phyloP scores from a whole-genome alignment of 2,888 invertebrate genomes.

The Cancer borealis region DNA sequence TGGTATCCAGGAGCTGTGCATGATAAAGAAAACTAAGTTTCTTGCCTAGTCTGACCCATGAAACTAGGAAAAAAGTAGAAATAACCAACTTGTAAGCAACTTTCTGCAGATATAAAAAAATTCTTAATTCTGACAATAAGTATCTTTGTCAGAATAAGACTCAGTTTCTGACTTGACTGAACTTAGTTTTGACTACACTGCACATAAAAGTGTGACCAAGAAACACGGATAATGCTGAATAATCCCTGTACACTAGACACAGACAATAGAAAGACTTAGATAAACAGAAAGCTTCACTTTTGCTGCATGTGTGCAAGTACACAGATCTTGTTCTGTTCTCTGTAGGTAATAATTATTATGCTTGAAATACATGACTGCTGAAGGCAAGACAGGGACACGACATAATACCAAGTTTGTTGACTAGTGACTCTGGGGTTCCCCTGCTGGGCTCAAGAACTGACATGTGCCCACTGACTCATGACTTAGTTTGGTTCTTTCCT shows the following conservation, averaged over 20 bases:
- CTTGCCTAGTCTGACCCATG: neutral
- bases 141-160: neutral
- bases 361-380: slow-evolving; percentile 7
- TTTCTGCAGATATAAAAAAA: neutral
- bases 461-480: slow-evolving; percentile 40
- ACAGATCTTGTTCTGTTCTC: slow-evolving; percentile 24
- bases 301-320: neutral
- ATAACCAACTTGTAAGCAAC: neutral
- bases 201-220: neutral
- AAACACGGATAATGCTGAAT: neutral
- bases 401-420: slow-evolving; percentile 21
- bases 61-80: slow-evolving; percentile 30
- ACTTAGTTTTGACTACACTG: neutral
- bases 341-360: neutral
- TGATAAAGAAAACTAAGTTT: slow-evolving; percentile 47
- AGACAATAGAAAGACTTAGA: neutral
- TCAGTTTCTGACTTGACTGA: slow-evolving; percentile 2
- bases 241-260: neutral
- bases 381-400: slow-evolving; percentile 1
- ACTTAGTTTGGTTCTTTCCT: slow-evolving; percentile 72
- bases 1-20: slow-evolving; percentile 47
- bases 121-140: neutral
- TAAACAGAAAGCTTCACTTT: neutral
- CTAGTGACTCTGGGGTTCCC: slow-evolving; percentile 12
- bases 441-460: slow-evolving; percentile 2